These are phyloP conservation scores for Noctilio leporinus DNA, from an alignment of 2,113 vertebrate genomes.

Conservation along the genomic window DNA sequence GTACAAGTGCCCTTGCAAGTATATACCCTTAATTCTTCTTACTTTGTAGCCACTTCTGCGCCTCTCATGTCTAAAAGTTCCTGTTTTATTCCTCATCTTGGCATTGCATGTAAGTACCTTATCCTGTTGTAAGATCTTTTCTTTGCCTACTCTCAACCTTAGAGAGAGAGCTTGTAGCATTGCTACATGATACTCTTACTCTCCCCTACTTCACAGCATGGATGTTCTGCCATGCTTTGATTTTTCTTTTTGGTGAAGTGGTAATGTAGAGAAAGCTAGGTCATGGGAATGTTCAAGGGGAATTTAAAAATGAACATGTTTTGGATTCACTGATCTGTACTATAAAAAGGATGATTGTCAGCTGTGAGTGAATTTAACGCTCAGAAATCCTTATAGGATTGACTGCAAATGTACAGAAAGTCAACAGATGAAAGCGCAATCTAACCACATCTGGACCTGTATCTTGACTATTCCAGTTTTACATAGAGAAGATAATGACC, in stretches of 20 bases:
- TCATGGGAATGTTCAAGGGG: constrained; percentile 39
- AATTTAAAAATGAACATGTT: constrained; percentile 48
- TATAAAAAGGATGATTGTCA: constrained; percentile 35
- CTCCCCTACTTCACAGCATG: neutral
- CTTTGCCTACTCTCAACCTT: neutral
- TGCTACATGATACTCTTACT: neutral
- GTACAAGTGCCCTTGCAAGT: neutral
- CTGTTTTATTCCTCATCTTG: neutral
- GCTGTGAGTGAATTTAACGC: constrained; percentile 29
- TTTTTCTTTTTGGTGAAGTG: constrained; percentile 27
- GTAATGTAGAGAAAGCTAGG: constrained; percentile 34
- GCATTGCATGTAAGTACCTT: neutral
- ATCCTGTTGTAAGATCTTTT: constrained; percentile 11
- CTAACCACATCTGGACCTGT: neutral
- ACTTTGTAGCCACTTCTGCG: neutral
- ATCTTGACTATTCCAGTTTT: neutral
- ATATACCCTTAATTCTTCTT: neutral
- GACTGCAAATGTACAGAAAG: neutral
- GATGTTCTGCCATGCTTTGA: constrained; percentile 17
- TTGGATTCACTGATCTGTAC: constrained; percentile 44
- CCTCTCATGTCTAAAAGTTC: neutral
- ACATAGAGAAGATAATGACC: neutral
- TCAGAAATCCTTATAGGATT: constrained; percentile 35
- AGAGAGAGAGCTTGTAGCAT: neutral
- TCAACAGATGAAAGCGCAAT: neutral